A percentile compares a stretch with the other conserved stretches of the same genome.
These are phyloP conservation scores for Lepilemur ruficaudatus DNA, from an alignment of 2,797 vertebrate genomes.

Conservation along the genomic window DNA sequence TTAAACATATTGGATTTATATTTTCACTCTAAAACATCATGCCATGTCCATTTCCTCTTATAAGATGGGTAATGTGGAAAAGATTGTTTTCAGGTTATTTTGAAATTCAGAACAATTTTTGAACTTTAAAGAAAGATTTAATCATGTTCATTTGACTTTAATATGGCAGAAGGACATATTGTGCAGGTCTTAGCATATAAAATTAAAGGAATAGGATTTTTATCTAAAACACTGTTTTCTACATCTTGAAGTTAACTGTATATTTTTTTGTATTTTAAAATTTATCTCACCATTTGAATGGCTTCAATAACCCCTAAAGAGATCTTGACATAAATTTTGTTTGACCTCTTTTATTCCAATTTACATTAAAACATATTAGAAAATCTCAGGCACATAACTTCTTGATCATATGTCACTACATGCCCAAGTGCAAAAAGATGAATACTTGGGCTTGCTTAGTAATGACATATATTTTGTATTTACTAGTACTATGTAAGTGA, in stretches of 20 bases:
- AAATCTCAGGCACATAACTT: background rate
- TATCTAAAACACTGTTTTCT: background rate
- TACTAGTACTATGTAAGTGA: background rate
- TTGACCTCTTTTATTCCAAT: background rate
- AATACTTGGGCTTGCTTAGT: background rate
- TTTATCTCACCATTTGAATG: background rate
- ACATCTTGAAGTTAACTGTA: background rate
- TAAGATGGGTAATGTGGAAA: background rate
- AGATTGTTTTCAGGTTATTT: background rate
- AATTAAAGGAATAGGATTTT: background rate
- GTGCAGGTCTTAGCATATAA: background rate
- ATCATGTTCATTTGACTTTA: background rate
- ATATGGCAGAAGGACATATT: background rate
- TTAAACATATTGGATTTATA: background rate
- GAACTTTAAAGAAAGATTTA: background rate
- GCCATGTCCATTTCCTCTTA: background rate
- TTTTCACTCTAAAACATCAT: slow-evolving; percentile 7
- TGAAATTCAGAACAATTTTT: slow-evolving; percentile 7
- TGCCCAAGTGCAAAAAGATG: background rate
- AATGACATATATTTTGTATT: background rate
- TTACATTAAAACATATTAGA: background rate
- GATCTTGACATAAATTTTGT: background rate
- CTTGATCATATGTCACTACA: background rate
- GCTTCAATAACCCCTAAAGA: background rate
- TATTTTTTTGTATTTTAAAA: background rate